A percentile compares a stretch with the other conserved stretches of the same genome.
Conservation (phyloP, 2,113 vertebrate species). For the human region DNA sequence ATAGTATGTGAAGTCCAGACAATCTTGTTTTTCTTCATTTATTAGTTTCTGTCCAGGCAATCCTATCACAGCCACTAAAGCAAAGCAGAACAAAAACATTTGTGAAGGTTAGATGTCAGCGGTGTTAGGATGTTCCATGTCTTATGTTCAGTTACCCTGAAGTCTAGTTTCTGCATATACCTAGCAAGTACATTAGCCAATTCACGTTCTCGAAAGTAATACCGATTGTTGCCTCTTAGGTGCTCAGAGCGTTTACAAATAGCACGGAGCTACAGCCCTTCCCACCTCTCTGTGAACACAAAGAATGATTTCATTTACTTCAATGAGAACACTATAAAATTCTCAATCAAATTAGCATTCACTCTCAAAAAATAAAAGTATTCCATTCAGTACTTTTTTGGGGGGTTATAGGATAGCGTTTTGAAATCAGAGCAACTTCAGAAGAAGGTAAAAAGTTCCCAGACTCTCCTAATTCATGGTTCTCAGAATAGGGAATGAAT, state of each 20-base stretch:
- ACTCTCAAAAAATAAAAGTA: neutral
- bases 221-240: neutral
- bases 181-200: neutral
- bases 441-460: slow-evolving; percentile 28
- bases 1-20: neutral
- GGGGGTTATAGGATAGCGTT: neutral
- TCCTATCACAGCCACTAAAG: neutral
- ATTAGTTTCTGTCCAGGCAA: neutral
- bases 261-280: neutral
- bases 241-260: neutral
- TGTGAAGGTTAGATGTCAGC: neutral
- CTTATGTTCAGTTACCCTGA: neutral
- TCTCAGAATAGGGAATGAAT: slow-evolving; percentile 18
- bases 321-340: slow-evolving; percentile 34
- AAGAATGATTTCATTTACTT: slow-evolving; percentile 48
- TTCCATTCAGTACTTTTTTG: slow-evolving; percentile 43
- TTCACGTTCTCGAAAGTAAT: slow-evolving; percentile 45
- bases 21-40: slow-evolving; percentile 1
- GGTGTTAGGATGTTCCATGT: neutral
- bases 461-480: neutral
- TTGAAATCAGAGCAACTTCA: slow-evolving; percentile 45
- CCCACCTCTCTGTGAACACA: neutral
- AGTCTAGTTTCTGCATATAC: neutral
- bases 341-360: slow-evolving; percentile 57
- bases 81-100: neutral